These are phyloP conservation scores for Sturmia bella DNA, from an alignment of 2,888 invertebrate species.

Conservation along the genomic window DNA sequence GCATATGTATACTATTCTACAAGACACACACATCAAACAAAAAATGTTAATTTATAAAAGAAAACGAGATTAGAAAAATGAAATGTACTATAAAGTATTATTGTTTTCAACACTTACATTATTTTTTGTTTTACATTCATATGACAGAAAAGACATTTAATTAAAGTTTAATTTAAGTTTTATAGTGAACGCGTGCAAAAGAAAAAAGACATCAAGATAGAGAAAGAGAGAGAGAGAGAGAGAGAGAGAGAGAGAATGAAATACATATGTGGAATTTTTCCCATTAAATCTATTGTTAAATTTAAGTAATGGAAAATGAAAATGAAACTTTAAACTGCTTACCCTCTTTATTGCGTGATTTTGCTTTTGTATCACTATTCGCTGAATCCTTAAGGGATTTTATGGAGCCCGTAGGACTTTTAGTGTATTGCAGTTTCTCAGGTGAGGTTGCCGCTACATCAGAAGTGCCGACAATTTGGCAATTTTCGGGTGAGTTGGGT, in stretches of 20 bases:
- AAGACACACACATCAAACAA: too few relatives aligned
- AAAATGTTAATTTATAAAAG: neutral
- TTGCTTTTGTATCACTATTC: slow-evolving; percentile 80
- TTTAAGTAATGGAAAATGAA: slow-evolving; percentile 1
- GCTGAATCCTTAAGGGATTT: slow-evolving; percentile 83
- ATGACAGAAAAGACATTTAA: slow-evolving; percentile 64
- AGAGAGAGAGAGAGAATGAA: slow-evolving; percentile 44
- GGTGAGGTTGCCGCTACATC: slow-evolving; percentile 78
- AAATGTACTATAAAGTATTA: slow-evolving; percentile 17
- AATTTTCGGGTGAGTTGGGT: slow-evolving; percentile 79
- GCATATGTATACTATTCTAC: too few relatives aligned
- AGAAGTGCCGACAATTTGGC: slow-evolving; percentile 78
- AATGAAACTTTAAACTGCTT: slow-evolving; percentile 66
- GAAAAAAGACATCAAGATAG: slow-evolving; percentile 48
- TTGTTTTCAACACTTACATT: slow-evolving; percentile 59
- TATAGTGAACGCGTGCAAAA: slow-evolving; percentile 66
- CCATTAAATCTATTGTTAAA: slow-evolving; percentile 55
- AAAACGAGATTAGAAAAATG: neutral
- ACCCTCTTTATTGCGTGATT: slow-evolving; percentile 82
- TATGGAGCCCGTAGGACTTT: slow-evolving; percentile 84
- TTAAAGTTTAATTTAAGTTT: slow-evolving; percentile 44
- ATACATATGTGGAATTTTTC: slow-evolving; percentile 30
- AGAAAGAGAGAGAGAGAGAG: slow-evolving; percentile 34
- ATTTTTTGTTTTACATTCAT: slow-evolving; percentile 65
- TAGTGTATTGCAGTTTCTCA: slow-evolving; percentile 81